phyloP scores from a whole-genome alignment of 35 echinoderm and acorn worm species.

The Apostichopus japonicus region DNA sequence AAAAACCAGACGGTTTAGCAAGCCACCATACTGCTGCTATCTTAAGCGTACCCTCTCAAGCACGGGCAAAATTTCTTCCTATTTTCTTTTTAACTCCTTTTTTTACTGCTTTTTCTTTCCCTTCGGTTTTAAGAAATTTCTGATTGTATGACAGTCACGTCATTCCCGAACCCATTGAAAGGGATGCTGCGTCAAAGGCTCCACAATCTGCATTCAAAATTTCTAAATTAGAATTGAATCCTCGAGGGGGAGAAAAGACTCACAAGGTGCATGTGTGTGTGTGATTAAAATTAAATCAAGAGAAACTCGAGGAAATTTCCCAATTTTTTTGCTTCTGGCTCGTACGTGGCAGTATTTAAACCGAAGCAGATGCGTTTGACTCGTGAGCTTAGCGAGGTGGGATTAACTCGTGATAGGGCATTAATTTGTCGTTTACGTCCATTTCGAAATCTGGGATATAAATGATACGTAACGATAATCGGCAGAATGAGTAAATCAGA shows the following conservation, averaged over 20 bases:
- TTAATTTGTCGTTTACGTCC: neutral
- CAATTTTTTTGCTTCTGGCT: neutral
- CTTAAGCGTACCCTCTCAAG: neutral
- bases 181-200: neutral
- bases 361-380: neutral
- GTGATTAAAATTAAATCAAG: conserved; percentile 46
- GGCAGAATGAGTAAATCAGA: too few species aligned
- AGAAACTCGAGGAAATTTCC: neutral
- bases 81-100: neutral
- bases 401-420: neutral
- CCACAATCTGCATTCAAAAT: conserved; percentile 30
- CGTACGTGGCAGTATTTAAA: neutral
- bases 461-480: too few species aligned
- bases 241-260: neutral
- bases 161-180: neutral
- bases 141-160: conserved; percentile 18
- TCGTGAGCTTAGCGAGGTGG: neutral
- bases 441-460: neutral
- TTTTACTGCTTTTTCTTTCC: neutral
- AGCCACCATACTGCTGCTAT: neutral
- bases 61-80: neutral
- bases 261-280: neutral
- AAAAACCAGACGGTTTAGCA: neutral
- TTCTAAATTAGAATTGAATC: conserved; percentile 45
- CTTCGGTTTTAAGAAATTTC: neutral